Evolutionary conservation across 2,888 invertebrate species (phyloP).

Genomic region (Apocheima hispidaria): DNA sequence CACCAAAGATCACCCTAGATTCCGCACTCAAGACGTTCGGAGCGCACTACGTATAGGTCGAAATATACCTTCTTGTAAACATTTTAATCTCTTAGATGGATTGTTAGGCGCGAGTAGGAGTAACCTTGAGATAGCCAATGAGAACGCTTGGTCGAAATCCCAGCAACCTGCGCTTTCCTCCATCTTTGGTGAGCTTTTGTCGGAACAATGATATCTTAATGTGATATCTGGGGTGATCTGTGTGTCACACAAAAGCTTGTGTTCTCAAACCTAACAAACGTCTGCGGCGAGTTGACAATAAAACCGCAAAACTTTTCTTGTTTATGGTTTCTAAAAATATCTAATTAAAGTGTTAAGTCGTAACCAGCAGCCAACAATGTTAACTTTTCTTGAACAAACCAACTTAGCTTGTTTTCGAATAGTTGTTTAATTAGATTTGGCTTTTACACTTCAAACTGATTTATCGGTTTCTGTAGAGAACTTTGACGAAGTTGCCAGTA

Average conservation of each 20-base stretch:
- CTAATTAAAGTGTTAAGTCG: conserved; percentile 15
- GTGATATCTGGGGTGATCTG: too few species aligned
- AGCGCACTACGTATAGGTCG: too few species aligned
- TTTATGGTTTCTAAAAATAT: conserved; percentile 16
- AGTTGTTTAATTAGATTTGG: conserved; percentile 17
- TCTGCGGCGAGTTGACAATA: conserved; percentile 4
- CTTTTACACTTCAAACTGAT: conserved; percentile 19
- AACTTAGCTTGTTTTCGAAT: conserved; percentile 16
- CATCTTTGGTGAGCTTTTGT: too few species aligned
- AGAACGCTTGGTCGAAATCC: too few species aligned
- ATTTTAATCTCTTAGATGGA: too few species aligned
- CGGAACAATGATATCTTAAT: too few species aligned
- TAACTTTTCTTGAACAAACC: conserved; percentile 10
- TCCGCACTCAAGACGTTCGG: too few species aligned
- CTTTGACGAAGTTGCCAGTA: conserved; percentile 3
- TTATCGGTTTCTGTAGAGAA: conserved; percentile 12
- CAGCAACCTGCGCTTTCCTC: too few species aligned
- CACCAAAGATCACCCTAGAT: too few species aligned
- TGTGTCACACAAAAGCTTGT: not conserved
- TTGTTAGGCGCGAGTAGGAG: too few species aligned
- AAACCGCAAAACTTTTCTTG: conserved; percentile 4
- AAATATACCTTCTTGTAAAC: too few species aligned
- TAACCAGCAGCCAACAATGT: conserved; percentile 14
- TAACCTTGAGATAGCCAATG: too few species aligned
- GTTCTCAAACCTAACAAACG: not conserved